phyloP scores from a whole-genome alignment of 2,113 vertebrate genomes.

The Aix galericulata region DNA sequence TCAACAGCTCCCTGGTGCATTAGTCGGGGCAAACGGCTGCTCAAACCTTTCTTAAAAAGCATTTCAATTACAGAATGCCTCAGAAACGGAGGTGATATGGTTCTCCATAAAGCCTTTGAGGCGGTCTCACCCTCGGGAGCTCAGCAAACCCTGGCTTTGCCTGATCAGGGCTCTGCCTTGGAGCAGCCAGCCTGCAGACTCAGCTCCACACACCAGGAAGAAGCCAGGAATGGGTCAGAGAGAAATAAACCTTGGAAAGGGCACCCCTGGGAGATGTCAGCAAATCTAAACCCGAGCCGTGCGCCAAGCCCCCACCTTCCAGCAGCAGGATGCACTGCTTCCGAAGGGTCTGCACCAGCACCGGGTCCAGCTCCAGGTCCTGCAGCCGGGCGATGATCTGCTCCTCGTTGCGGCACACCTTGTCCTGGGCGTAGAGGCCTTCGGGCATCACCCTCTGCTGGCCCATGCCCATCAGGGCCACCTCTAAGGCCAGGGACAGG shows the following conservation, averaged over 20 bases:
- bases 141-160: background rate
- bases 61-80: background rate
- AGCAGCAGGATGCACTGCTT: slow-evolving; percentile 94
- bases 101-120: background rate
- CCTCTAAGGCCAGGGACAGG: slow-evolving; percentile 93
- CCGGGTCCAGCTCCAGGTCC: slow-evolving; percentile 91
- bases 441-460: slow-evolving; percentile 98
- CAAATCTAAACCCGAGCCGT: background rate
- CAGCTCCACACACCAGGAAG: background rate
- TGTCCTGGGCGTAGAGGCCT: slow-evolving; percentile 96
- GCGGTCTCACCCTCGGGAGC: background rate
- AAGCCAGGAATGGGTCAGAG: background rate
- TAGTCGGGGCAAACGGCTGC: background rate
- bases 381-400: slow-evolving; percentile 93
- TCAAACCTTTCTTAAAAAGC: background rate
- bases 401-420: slow-evolving; percentile 97
- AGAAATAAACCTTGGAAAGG: background rate
- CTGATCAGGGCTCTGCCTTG: background rate
- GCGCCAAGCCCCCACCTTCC: slow-evolving; percentile 83
- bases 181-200: background rate
- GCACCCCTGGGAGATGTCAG: background rate
- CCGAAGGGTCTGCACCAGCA: slow-evolving; percentile 90
- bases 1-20: background rate
- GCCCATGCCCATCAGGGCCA: slow-evolving; percentile 97
- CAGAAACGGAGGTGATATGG: background rate